Conservation (phyloP, 2,888 invertebrate genomes). For the Polydrusus cervinus region DNA sequence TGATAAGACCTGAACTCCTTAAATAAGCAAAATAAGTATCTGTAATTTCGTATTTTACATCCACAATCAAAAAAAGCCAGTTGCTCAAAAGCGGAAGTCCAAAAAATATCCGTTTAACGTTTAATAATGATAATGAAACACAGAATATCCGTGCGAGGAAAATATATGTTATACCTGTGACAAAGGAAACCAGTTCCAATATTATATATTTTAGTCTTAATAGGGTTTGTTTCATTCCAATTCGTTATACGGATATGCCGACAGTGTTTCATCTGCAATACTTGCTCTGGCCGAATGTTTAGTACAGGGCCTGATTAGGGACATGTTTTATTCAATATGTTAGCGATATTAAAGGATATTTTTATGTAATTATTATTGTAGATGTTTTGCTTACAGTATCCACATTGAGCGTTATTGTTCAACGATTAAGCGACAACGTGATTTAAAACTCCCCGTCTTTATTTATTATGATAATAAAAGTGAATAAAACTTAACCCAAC, state of each 20-base stretch:
- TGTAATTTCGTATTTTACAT: too few species aligned
- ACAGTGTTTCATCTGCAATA: constrained; percentile 31
- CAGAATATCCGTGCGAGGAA: constrained; percentile 12
- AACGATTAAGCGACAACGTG: too few species aligned
- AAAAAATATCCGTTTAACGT: constrained; percentile 19
- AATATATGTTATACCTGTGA: constrained; percentile 54
- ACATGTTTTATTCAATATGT: constrained; percentile 16
- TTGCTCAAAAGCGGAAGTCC: constrained; percentile 11
- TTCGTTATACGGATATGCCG: constrained; percentile 28
- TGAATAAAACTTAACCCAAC: too few species aligned
- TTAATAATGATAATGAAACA: too few species aligned
- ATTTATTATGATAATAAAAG: too few species aligned
- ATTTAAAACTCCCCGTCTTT: too few species aligned
- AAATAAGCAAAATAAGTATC: too few species aligned
- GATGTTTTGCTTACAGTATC: too few species aligned
- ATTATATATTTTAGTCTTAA: constrained; percentile 51
- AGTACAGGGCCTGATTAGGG: constrained; percentile 44
- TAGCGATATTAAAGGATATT: too few species aligned
- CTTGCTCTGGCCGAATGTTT: constrained; percentile 32
- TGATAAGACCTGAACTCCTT: too few species aligned
- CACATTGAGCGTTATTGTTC: too few species aligned
- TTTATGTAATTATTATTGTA: neutral
- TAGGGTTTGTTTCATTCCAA: constrained; percentile 50
- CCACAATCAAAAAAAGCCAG: neutral
- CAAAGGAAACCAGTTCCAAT: constrained; percentile 57